Evolutionary conservation across 2,113 vertebrate genomes (phyloP).

Genomic region (Engystomops pustulosus): DNA sequence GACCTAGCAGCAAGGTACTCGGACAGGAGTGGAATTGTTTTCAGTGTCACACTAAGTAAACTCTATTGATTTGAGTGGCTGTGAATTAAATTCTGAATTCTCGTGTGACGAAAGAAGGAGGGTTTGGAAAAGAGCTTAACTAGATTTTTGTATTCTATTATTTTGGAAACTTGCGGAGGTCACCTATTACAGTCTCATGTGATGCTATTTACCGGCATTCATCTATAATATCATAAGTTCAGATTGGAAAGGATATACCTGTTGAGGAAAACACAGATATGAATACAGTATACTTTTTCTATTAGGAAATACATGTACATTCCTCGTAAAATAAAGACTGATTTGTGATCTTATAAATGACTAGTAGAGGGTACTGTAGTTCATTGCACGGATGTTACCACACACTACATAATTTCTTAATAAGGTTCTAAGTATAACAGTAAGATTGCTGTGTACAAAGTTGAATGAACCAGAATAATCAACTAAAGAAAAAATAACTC

Average conservation of each 20-base stretch:
- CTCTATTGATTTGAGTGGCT: no score
- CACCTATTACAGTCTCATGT: no score
- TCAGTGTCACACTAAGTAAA: no score
- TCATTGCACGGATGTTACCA: background rate
- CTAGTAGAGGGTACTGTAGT: slow-evolving; percentile 13
- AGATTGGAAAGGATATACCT: background rate
- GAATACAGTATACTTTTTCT: background rate
- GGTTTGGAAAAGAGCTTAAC: no score
- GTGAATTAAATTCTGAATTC: no score
- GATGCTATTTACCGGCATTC: no score
- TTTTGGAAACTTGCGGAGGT: no score
- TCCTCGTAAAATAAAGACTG: background rate
- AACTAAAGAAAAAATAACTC: slow-evolving; percentile 6
- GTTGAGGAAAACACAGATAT: background rate
- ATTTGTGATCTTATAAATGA: background rate
- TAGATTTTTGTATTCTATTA: no score
- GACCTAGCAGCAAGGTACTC: no score
- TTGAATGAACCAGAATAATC: slow-evolving; percentile 18
- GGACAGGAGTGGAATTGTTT: no score
- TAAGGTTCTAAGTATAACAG: background rate
- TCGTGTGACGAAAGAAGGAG: no score
- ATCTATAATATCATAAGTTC: no score
- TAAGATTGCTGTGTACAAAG: slow-evolving; percentile 26
- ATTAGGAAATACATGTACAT: background rate
- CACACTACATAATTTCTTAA: slow-evolving; percentile 21